phyloP scores from a whole-genome alignment of 1,140 invertebrate genomes.

The Akabosia matsudoensis region DNA sequence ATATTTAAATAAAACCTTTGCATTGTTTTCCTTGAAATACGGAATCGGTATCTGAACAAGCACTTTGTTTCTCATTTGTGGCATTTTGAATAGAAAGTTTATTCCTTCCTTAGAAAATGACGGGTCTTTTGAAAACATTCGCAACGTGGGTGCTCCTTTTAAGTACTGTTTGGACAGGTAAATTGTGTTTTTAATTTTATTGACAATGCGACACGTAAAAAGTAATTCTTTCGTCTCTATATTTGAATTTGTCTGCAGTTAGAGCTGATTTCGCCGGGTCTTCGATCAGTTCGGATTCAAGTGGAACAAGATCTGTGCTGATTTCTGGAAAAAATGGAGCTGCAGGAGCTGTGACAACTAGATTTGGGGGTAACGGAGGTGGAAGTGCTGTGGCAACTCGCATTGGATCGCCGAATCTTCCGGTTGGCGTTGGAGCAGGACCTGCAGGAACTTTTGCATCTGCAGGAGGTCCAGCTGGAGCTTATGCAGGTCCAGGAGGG shows the following conservation, averaged over 20 bases:
- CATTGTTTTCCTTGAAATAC: no score
- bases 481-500: not conserved
- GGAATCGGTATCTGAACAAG: no score
- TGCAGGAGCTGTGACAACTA: not conserved
- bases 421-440: not conserved
- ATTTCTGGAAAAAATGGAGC: not conserved
- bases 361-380: not conserved
- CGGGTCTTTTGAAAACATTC: no score
- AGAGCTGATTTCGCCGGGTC: not conserved
- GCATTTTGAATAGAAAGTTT: no score
- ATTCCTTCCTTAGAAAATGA: no score
- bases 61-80: no score
- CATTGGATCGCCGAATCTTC: not conserved
- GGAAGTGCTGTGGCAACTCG: not conserved
- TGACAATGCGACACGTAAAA: no score
- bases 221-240: no score
- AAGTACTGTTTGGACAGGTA: no score
- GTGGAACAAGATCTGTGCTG: conserved; percentile 6
- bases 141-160: no score
- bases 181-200: no score
- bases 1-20: no score
- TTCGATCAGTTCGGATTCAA: not conserved
- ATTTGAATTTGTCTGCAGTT: not conserved
- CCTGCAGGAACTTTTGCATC: not conserved
- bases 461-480: not conserved